phyloP scores from a whole-genome alignment of 2,113 vertebrate genomes.

The Scomber scombrus region DNA sequence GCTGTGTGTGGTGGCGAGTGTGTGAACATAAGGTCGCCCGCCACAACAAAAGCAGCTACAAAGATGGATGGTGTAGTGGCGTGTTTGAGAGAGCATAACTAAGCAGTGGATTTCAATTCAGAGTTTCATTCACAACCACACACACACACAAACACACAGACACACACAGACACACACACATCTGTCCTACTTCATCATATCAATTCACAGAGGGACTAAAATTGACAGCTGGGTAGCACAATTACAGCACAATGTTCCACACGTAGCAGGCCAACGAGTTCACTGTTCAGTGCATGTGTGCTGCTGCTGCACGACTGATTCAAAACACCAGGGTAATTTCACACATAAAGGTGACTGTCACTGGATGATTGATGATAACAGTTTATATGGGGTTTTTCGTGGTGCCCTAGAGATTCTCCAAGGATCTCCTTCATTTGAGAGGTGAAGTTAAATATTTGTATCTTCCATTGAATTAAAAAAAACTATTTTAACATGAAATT shows the following conservation, averaged over 20 bases:
- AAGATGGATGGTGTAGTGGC: slow-evolving; percentile 17
- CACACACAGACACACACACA: slow-evolving; percentile 48
- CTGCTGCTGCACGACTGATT: slow-evolving; percentile 55
- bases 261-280: slow-evolving; percentile 62
- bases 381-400: slow-evolving; percentile 25
- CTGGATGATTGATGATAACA: slow-evolving; percentile 60
- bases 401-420: slow-evolving; percentile 11
- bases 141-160: slow-evolving; percentile 15
- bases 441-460: no score
- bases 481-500: no score
- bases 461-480: neutral
- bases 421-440: no score
- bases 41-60: slow-evolving; percentile 35
- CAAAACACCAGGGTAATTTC: slow-evolving; percentile 68
- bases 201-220: slow-evolving; percentile 65
- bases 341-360: slow-evolving; percentile 60
- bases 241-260: slow-evolving; percentile 65
- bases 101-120: slow-evolving; percentile 30
- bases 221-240: slow-evolving; percentile 73
- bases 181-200: slow-evolving; percentile 66
- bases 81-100: slow-evolving; percentile 23
- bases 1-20: slow-evolving; percentile 17
- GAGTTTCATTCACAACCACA: slow-evolving; percentile 33
- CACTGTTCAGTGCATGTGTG: slow-evolving; percentile 47
- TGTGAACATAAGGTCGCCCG: slow-evolving; percentile 37